Evolutionary conservation across 64 coral and sea anemone genomes (phyloP).

Genomic region (Actinia tenebrosa): DNA sequence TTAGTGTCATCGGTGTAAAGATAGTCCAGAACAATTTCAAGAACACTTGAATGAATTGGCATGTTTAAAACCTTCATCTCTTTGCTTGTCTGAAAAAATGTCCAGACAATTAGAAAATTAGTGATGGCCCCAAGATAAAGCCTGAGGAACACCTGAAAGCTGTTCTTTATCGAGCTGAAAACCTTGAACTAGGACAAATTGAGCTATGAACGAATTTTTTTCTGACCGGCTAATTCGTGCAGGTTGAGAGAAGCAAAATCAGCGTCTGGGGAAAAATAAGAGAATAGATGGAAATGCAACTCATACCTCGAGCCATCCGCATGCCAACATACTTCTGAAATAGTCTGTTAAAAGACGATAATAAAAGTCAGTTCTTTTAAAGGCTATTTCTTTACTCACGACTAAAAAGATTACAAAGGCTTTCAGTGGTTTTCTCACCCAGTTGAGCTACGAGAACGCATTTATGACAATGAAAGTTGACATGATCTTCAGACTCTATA

Average conservation of each 20-base stretch:
- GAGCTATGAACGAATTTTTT: too few species aligned
- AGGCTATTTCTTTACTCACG: too few species aligned
- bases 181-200: too few species aligned
- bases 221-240: too few species aligned
- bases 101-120: neutral
- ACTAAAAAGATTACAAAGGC: neutral
- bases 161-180: too few species aligned
- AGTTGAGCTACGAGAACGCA: conserved; percentile 53
- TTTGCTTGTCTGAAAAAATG: conserved; percentile 42
- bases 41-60: conserved; percentile 41
- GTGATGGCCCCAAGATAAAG: neutral
- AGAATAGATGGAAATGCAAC: neutral
- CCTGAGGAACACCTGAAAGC: conserved; percentile 2
- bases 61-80: conserved; percentile 52
- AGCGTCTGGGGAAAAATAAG: neutral
- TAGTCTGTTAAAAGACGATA: conserved; percentile 34
- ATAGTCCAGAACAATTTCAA: conserved; percentile 74
- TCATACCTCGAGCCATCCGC: conserved; percentile 61
- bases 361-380: neutral
- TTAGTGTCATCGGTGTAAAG: conserved; percentile 65
- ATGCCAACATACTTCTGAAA: conserved; percentile 65
- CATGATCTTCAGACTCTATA: conserved; percentile 57
- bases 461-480: conserved; percentile 55
- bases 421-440: conserved; percentile 26
- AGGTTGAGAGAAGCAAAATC: too few species aligned